Evolutionary conservation across 2,113 vertebrate genomes (phyloP), one percentile per base, ranked within the genome.

Genomic region (Cariama cristata): DNA sequence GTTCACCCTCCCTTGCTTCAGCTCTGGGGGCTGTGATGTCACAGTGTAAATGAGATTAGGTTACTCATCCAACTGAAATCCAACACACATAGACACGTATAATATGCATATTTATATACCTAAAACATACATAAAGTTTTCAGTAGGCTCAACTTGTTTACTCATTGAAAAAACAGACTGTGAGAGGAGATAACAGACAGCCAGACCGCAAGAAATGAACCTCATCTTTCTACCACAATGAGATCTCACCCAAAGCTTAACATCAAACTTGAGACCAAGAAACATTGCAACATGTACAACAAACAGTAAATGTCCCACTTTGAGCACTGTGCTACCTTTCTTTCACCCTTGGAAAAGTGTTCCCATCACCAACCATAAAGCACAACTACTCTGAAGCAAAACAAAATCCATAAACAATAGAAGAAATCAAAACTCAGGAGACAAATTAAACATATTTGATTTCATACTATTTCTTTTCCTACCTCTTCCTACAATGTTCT

Each of bases 31-130:
- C 73, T 50, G 15, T 3, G 1, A 52, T 67, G 33, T 44, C 58
- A 52, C 23, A 44, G 9, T 7, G 15, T 32, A 45, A 59, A 44
- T 59, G 58, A 80, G 33, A 56, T 40, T 17, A 44, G 12, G 3
- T 72, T 52, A 38, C 23, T 44, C 21, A 60, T 49, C 42, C 23
- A 58, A 3, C 18, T 40, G 47, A 45, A 82, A 62, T 62, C 10
- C 12, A 63, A 49, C 5, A 28, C 26, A 32, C 7, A 19, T 0
- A 55, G 23, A 32, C 2, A 32, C 0, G 1, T 26, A 67, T 85
- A 88, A 85, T 32, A n/a, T 5, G 4, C 12, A 15, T 55, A 35
- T 35, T 49, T 1, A 2, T 30, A 8, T 35, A 55, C 68, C 44
- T 67, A 19, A 42, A 67, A 14, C 4, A 30, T 15, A 5, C 21